Evolutionary conservation across 2,888 invertebrate genomes (phyloP).

Genomic region (Drosophila aldrichi): DNA sequence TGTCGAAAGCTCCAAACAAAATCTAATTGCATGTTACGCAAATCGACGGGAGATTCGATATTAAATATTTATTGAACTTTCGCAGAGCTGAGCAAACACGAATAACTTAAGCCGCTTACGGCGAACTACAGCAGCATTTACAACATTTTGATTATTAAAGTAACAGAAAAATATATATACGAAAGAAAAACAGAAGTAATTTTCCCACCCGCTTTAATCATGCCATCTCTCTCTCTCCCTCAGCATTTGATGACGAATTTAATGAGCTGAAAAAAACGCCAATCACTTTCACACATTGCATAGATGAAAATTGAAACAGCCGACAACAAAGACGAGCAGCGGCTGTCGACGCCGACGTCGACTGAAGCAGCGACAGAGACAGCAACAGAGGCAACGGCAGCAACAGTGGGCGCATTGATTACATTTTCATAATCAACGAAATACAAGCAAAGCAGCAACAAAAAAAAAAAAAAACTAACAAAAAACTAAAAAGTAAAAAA

Average conservation of each 20-base stretch:
- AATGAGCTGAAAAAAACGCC: conserved; percentile 72
- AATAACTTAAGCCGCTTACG: conserved; percentile 40
- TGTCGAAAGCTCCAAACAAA: not conserved
- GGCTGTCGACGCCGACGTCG: conserved; percentile 30
- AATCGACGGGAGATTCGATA: conserved; percentile 49
- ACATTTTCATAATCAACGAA: conserved; percentile 75
- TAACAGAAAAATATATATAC: not conserved
- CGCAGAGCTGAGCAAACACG: conserved; percentile 1
- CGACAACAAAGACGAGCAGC: conserved; percentile 62
- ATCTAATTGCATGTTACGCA: conserved; percentile 45
- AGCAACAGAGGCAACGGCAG: conserved; percentile 28
- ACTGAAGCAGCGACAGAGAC: conserved; percentile 31
- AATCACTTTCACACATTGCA: conserved; percentile 77
- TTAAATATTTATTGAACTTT: conserved; percentile 55
- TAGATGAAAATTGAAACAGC: conserved; percentile 72
- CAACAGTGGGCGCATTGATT: conserved; percentile 71
- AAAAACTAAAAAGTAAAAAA: conserved; percentile 11
- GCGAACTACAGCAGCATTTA: conserved; percentile 8
- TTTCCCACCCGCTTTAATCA: conserved; percentile 12
- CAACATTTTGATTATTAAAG: conserved; percentile 24
- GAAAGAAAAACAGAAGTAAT: not conserved
- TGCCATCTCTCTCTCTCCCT: not conserved
- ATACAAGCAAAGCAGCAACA: conserved; percentile 20
- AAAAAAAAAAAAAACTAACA: conserved; percentile 14
- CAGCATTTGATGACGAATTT: conserved; percentile 70